phyloP scores from a whole-genome alignment of 2,888 invertebrate species.

The Sepioteuthis lessoniana region DNA sequence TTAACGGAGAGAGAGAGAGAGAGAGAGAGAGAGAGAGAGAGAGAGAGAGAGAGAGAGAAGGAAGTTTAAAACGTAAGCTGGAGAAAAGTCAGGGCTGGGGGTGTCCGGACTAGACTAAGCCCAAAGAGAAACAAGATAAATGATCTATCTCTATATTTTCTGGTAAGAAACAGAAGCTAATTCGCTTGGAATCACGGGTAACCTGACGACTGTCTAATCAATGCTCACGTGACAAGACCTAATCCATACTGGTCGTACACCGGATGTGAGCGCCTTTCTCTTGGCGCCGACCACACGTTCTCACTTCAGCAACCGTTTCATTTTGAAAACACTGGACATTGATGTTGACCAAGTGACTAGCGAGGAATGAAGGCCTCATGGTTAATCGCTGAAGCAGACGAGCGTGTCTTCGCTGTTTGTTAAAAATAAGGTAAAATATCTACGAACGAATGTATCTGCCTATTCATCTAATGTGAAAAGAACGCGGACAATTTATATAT shows the following conservation, averaged over 20 bases:
- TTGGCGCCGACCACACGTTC: neutral
- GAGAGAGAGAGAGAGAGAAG: too few species aligned
- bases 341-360: neutral
- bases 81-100: neutral
- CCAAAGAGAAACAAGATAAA: neutral
- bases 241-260: neutral
- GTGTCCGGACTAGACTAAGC: neutral
- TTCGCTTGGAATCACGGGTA: neutral
- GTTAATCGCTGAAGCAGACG: neutral
- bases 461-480: too few species aligned
- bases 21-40: too few species aligned
- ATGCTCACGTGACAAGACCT: conserved; percentile 5
- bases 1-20: too few species aligned
- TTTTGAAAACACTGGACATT: neutral
- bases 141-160: neutral
- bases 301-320: neutral
- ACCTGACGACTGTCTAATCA: neutral
- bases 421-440: neutral
- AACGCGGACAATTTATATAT: too few species aligned
- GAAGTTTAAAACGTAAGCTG: neutral
- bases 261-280: neutral
- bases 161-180: neutral
- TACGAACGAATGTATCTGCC: too few species aligned
- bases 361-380: neutral
- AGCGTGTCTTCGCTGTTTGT: neutral